phyloP scores from a whole-genome alignment of 1,140 invertebrate species.

The Drosophila biarmipes region DNA sequence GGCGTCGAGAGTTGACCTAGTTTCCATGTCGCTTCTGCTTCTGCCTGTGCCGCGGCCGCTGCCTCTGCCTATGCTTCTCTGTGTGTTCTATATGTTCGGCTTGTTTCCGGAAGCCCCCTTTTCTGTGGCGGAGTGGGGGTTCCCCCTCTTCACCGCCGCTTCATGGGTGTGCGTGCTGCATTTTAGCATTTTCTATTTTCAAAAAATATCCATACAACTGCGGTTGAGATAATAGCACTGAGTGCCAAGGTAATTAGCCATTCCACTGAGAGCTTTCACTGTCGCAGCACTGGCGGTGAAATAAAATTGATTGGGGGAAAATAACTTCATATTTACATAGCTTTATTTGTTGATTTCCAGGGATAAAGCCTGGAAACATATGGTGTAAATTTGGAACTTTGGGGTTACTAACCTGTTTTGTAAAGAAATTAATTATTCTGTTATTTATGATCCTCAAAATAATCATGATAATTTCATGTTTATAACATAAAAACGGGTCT shows the following conservation, averaged over 20 bases:
- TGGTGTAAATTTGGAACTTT: too few relatives aligned
- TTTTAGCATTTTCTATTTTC: slow-evolving; percentile 70
- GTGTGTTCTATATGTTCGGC: slow-evolving; percentile 30
- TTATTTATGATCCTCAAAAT: too few relatives aligned
- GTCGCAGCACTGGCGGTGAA: background rate
- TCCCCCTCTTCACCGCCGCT: background rate
- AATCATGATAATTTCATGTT: too few relatives aligned
- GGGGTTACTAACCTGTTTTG: too few relatives aligned
- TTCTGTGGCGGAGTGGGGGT: background rate
- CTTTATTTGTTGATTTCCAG: too few relatives aligned
- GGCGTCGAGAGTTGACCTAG: slow-evolving; percentile 77
- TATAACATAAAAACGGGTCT: too few relatives aligned
- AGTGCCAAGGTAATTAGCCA: slow-evolving; percentile 3
- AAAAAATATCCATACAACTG: slow-evolving; percentile 33
- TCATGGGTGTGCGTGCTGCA: slow-evolving; percentile 56
- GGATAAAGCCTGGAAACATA: too few relatives aligned
- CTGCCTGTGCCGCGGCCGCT: slow-evolving; percentile 5
- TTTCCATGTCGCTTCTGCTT: slow-evolving; percentile 37
- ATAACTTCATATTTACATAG: too few relatives aligned
- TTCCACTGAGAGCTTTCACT: slow-evolving; percentile 18
- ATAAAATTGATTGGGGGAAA: background rate
- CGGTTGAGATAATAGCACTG: slow-evolving; percentile 27
- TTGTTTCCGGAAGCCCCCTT: slow-evolving; percentile 56
- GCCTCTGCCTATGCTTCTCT: slow-evolving; percentile 17
- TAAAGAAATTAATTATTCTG: too few relatives aligned